phyloP scores from a whole-genome alignment of 2,113 vertebrate genomes.

The Cettia cetti region DNA sequence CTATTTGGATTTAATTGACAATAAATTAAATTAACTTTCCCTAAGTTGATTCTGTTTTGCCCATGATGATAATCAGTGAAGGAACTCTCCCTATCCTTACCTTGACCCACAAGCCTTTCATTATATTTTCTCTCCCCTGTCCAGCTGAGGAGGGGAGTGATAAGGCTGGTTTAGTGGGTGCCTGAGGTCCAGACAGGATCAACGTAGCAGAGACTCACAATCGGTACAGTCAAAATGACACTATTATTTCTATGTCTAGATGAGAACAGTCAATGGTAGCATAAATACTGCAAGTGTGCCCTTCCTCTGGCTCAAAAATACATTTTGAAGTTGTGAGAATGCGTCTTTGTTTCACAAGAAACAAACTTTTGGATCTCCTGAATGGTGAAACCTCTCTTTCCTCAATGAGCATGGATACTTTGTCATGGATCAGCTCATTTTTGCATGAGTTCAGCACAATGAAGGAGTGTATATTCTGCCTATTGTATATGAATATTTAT shows the following conservation, averaged over 20 bases:
- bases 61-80: accelerated
- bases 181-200: background rate
- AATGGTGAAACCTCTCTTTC: background rate
- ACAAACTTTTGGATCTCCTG: background rate
- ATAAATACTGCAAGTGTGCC: background rate
- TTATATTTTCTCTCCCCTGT: background rate
- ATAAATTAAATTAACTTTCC: background rate
- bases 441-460: background rate
- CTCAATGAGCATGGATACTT: background rate
- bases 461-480: background rate
- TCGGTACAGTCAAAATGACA: background rate
- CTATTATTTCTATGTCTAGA: background rate
- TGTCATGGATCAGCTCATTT: background rate
- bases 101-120: accelerated
- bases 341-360: background rate
- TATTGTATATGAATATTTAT: background rate
- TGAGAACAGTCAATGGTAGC: background rate
- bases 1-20: background rate
- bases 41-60: background rate
- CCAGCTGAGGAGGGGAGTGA: background rate
- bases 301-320: background rate
- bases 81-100: background rate
- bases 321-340: background rate
- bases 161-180: background rate
- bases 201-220: background rate